A percentile compares a stretch with the other conserved stretches of the same genome.
Conservation (phyloP, 2,888 invertebrate genomes). For the Ptilodon capucinus region DNA sequence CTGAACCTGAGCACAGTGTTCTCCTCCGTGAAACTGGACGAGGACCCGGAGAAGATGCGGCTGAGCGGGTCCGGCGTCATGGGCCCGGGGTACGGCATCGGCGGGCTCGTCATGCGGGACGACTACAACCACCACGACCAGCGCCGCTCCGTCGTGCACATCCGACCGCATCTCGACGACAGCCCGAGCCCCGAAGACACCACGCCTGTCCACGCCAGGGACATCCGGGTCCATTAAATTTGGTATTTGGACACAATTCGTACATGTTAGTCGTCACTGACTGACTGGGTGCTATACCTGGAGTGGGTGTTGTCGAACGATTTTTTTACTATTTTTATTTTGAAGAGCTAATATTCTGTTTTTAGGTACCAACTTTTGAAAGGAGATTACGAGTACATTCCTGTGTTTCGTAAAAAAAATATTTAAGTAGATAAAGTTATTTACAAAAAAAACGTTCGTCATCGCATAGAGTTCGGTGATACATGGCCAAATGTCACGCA, state of each 20-base stretch:
- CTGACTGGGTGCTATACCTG: conserved; percentile 20
- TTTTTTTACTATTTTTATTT: neutral
- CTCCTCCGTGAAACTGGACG: conserved; percentile 83
- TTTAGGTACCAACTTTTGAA: neutral
- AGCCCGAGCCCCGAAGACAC: conserved; percentile 88
- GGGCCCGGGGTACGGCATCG: conserved; percentile 74
- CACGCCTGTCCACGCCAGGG: conserved; percentile 83
- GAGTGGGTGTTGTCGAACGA: conserved; percentile 24
- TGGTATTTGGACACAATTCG: neutral
- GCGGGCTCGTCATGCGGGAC: conserved; percentile 73
- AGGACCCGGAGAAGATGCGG: conserved; percentile 86
- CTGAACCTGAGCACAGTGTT: conserved; percentile 91
- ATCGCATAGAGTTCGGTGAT: conserved; percentile 6
- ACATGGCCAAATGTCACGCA: conserved; percentile 15
- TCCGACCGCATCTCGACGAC: conserved; percentile 85
- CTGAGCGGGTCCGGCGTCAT: conserved; percentile 81
- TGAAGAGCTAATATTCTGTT: neutral
- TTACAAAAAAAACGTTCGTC: neutral
- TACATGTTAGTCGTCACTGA: neutral
- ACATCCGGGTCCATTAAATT: conserved; percentile 78
- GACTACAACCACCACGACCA: conserved; percentile 77
- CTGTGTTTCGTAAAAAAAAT: neutral
- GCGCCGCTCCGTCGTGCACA: conserved; percentile 84
- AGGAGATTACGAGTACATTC: neutral
- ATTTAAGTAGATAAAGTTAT: neutral